These are phyloP conservation scores for Gnathonemus longibarbis DNA, from an alignment of 2,113 vertebrate species.

Conservation along the genomic window DNA sequence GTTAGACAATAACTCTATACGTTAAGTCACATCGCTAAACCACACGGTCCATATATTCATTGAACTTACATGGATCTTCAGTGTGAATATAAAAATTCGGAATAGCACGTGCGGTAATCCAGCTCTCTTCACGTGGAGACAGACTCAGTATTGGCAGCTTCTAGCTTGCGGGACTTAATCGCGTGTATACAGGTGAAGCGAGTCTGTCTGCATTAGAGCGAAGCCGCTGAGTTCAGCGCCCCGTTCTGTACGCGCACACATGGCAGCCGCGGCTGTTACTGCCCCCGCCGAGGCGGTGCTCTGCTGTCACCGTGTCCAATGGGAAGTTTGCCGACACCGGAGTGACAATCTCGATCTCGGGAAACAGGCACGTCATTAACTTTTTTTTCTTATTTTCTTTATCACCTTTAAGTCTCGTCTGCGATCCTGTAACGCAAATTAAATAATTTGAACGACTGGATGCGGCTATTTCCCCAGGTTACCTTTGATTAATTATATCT, in stretches of 20 bases:
- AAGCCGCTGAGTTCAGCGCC: not conserved
- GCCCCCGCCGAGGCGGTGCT: slow-evolving; percentile 12
- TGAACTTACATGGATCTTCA: not conserved
- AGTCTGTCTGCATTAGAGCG: not conserved
- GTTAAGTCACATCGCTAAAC: not conserved
- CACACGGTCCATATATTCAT: not conserved
- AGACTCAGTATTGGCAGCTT: not conserved
- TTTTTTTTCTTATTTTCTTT: not conserved
- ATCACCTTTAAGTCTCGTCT: not conserved
- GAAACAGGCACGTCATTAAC: not conserved
- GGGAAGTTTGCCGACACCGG: not conserved
- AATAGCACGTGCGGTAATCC: slow-evolving; percentile 15
- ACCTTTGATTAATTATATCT: not conserved
- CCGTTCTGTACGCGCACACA: not conserved
- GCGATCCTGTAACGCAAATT: not conserved
- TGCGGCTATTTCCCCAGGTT: not conserved
- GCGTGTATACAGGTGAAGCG: not conserved
- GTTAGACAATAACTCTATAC: not conserved
- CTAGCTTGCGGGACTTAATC: not conserved
- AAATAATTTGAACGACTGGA: not conserved
- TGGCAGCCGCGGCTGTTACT: not conserved
- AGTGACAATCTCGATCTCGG: not conserved
- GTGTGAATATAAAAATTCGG: not conserved
- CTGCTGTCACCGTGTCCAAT: not conserved
- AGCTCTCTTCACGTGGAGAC: not conserved